These are phyloP conservation scores for Pherbina coryleti DNA, from an alignment of 2,888 invertebrate genomes.

Conservation along the genomic window DNA sequence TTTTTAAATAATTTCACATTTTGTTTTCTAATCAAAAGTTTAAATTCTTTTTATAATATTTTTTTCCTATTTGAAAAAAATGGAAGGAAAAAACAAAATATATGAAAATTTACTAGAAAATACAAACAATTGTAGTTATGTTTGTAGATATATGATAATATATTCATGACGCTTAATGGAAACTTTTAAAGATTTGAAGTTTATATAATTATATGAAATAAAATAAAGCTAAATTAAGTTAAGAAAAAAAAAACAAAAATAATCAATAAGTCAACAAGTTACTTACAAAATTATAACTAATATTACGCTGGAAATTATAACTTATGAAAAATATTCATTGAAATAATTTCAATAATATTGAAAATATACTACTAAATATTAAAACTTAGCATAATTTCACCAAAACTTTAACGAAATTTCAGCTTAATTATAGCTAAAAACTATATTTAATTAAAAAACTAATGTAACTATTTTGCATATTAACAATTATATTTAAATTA, in stretches of 20 bases:
- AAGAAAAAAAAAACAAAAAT: background rate
- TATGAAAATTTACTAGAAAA: background rate
- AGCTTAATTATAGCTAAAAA: background rate
- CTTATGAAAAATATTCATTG: background rate
- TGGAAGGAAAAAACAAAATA: background rate
- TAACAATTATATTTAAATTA: background rate
- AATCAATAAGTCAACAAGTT: background rate
- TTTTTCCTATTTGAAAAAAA: no score
- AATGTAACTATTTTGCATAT: background rate
- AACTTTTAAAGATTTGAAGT: slow-evolving; percentile 2
- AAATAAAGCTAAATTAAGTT: background rate
- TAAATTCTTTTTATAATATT: no score
- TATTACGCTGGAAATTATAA: background rate
- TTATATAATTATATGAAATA: background rate
- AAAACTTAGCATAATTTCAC: no score
- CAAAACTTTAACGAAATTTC: background rate
- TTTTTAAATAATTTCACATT: no score
- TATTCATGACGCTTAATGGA: slow-evolving; percentile 13
- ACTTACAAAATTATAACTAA: background rate
- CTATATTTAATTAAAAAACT: no score
- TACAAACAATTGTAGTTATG: background rate
- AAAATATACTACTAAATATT: background rate
- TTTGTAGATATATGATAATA: background rate
- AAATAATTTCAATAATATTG: background rate
- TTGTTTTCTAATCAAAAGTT: no score